These are phyloP conservation scores for Metacarcinus magister DNA, from an alignment of 2,888 invertebrate species.

Conservation along the genomic window DNA sequence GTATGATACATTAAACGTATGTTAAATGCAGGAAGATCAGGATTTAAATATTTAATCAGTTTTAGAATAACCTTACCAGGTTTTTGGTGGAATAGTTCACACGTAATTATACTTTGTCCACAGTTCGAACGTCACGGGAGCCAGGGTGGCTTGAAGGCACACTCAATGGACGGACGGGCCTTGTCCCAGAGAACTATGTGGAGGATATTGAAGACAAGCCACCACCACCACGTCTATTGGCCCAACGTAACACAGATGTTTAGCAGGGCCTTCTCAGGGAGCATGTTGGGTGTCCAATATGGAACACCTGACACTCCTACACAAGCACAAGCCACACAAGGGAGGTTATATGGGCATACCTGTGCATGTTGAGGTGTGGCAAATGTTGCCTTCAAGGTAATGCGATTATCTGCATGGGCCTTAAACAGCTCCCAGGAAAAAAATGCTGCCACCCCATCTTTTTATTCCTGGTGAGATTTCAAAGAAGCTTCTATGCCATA, in stretches of 20 bases:
- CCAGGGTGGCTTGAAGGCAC: slow-evolving; percentile 99
- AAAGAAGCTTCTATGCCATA: slow-evolving; percentile 66
- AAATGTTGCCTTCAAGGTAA: slow-evolving; percentile 62
- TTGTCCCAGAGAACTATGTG: slow-evolving; percentile 98
- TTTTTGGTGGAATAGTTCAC: not conserved
- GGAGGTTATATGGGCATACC: not conserved
- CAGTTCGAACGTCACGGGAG: slow-evolving; percentile 95
- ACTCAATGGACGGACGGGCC: slow-evolving; percentile 94
- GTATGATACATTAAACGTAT: not conserved
- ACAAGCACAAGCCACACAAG: not conserved
- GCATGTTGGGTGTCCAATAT: not conserved
- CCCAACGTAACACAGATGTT: slow-evolving; percentile 80
- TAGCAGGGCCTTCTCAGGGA: slow-evolving; percentile 54
- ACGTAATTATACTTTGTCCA: slow-evolving; percentile 83
- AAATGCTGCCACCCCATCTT: not conserved
- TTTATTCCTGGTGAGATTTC: slow-evolving; percentile 33
- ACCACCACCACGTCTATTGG: slow-evolving; percentile 73
- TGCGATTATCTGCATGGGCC: slow-evolving; percentile 57
- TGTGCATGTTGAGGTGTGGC: slow-evolving; percentile 23
- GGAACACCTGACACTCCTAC: not conserved
- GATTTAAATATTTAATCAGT: not conserved
- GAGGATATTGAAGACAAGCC: slow-evolving; percentile 86
- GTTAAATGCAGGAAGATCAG: not conserved
- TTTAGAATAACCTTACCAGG: not conserved
- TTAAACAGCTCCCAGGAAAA: slow-evolving; percentile 64